Evolutionary conservation across 2,797 vertebrate species (phyloP).

Genomic region (Characodon lateralis): DNA sequence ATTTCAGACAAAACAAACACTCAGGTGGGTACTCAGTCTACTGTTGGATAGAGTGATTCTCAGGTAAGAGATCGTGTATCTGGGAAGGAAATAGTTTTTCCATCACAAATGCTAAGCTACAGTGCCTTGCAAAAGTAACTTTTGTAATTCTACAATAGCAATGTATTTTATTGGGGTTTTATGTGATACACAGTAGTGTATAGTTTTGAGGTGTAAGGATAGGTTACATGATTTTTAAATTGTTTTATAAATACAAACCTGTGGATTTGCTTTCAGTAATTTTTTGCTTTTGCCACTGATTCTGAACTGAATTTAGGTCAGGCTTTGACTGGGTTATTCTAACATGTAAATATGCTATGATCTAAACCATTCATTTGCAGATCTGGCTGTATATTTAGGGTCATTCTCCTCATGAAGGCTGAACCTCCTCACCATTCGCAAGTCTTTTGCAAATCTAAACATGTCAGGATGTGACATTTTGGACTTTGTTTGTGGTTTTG

Average conservation of each 20-base stretch:
- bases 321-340: not conserved
- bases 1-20: constrained; percentile 27
- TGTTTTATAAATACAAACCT: not conserved
- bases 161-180: not conserved
- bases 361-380: not conserved
- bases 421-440: not conserved
- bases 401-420: not conserved
- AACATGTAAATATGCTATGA: not conserved
- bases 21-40: constrained; percentile 34
- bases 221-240: not conserved
- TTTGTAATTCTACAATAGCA: not conserved
- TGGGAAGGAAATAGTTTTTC: not conserved
- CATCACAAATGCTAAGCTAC: not conserved
- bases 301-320: not conserved
- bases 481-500: too few relatives aligned
- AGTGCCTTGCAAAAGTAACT: not conserved
- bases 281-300: too few relatives aligned
- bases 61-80: not conserved
- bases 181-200: not conserved
- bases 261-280: not conserved
- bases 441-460: not conserved
- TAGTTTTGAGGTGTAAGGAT: not conserved
- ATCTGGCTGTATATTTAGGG: not conserved
- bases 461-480: too few relatives aligned
- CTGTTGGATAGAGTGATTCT: constrained; percentile 19